A percentile compares a stretch with the other conserved stretches of the same genome.
phyloP scores from a whole-genome alignment of 2,797 vertebrate species.

The Clarias fuscus region DNA sequence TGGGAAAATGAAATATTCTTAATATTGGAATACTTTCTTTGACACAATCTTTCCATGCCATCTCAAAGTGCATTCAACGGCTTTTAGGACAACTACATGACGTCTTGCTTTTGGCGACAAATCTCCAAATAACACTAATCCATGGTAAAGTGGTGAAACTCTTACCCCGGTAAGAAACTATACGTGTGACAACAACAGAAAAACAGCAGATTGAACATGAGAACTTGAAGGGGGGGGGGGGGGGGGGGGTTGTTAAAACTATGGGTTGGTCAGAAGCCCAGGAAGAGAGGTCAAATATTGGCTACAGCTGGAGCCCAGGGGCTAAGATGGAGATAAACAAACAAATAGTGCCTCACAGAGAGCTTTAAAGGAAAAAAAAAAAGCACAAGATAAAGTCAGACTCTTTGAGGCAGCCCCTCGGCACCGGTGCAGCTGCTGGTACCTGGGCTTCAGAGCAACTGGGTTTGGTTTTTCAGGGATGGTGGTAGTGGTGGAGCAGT shows the following conservation, averaged over 20 bases:
- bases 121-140: constrained; percentile 68
- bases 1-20: constrained; percentile 62
- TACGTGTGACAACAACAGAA: constrained; percentile 26
- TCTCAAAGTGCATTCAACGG: constrained; percentile 77
- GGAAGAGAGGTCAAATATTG: constrained; percentile 26
- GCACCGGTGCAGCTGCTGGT: constrained; percentile 53
- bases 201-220: constrained; percentile 23
- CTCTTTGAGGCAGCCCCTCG: constrained; percentile 58
- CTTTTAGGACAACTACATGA: constrained; percentile 65
- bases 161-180: constrained; percentile 32
- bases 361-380: constrained; percentile 56
- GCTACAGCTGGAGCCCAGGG: constrained; percentile 21
- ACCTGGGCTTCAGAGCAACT: constrained; percentile 60
- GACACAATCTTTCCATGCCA: constrained; percentile 72
- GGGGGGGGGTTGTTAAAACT: too few species aligned
- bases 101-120: constrained; percentile 70
- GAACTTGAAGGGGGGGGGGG: neutral
- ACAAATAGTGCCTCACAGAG: constrained; percentile 66
- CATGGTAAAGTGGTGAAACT: constrained; percentile 28
- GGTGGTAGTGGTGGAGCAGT: constrained; percentile 61
- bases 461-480: constrained; percentile 50
- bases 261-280: constrained; percentile 48
- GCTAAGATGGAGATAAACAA: constrained; percentile 37
- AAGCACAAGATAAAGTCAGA: constrained; percentile 58
- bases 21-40: constrained; percentile 73